Evolutionary conservation across 2,113 vertebrate genomes (phyloP), one percentile per base, ranked within the genome.

Genomic region (Muntiacus reevesi): DNA sequence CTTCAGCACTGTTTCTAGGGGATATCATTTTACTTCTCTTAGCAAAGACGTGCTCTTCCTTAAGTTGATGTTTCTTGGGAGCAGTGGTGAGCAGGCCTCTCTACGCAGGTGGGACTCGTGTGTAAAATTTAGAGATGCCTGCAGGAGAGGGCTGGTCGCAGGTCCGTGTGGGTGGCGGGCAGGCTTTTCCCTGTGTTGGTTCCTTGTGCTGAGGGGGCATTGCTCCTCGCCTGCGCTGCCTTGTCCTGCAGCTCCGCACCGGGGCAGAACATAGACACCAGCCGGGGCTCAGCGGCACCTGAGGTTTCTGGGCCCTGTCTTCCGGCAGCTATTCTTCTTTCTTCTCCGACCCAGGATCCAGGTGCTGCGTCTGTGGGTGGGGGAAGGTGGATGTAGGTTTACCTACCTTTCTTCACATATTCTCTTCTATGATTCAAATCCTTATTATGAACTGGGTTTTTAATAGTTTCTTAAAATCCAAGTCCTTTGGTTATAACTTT

Each of bases 241-340:
- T 19, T 67, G 43, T 15, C 81, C 50, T 55, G 10, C 7, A 30
- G 1, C 19, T 50, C 30, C 2, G 43, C 40, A 21, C 40, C n/a
- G 2, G 33, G 25, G 33, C 23, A 57, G 30, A 82, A 55, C 47
- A 57, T 1, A n/a, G 15, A 54, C 11, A 8, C 33, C 14, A 17
- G 5, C 27, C 55, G 13, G 50, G 33, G 7, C 59, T 81, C 33
- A 25, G 40, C 2, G 40, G 50, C 23, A 13, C 7, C 7, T 3
- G 2, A 27, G 2, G 14, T 33, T 74, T 27, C 14, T 33, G 14
- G n/a, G 36, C 2, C 87, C 19, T n/a, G 9, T 43, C 5, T 4
- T 10, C 21, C 2, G 2, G 3, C 7, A 25, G 3, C 27, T 17
- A 15, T 19, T 5, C 4, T 45, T 43, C 7, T 17, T n/a, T 1